phyloP scores from a whole-genome alignment of 2,797 vertebrate genomes.

The Squalus acanthias region DNA sequence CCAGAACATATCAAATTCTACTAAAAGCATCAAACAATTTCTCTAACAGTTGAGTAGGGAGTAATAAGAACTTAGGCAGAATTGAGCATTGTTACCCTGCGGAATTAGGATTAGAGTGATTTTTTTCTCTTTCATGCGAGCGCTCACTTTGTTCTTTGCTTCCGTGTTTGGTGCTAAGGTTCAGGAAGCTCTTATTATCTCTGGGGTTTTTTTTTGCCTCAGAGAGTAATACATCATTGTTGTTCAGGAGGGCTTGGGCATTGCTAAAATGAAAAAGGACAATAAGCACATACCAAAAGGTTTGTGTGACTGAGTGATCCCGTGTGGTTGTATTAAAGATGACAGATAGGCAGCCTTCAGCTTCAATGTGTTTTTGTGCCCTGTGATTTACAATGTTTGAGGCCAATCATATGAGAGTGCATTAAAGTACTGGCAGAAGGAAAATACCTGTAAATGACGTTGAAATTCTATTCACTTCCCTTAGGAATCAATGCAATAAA shows the following conservation, averaged over 20 bases:
- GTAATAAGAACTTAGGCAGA: not conserved
- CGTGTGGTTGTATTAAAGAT: slow-evolving; percentile 42
- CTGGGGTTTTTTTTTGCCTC: not conserved
- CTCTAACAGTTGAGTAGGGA: slow-evolving; percentile 10
- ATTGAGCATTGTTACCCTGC: slow-evolving; percentile 20
- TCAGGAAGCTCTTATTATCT: not conserved
- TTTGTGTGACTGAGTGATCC: slow-evolving; percentile 40
- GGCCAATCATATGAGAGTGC: slow-evolving; percentile 42
- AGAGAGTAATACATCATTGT: slow-evolving; percentile 21
- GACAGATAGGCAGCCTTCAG: slow-evolving; percentile 41
- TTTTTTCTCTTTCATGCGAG: slow-evolving; percentile 22
- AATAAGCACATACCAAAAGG: slow-evolving; percentile 40
- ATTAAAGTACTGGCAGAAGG: slow-evolving; percentile 30
- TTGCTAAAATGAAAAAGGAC: slow-evolving; percentile 39
- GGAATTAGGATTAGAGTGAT: slow-evolving; percentile 31
- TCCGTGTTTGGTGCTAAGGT: not conserved
- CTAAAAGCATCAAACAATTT: slow-evolving; percentile 30
- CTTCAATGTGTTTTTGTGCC: slow-evolving; percentile 39
- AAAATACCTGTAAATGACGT: slow-evolving; percentile 47
- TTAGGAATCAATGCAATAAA: slow-evolving; percentile 50
- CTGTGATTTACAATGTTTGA: slow-evolving; percentile 38
- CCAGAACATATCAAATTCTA: not conserved
- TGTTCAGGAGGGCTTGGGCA: not conserved
- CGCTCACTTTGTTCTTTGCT: slow-evolving; percentile 13
- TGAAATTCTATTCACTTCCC: slow-evolving; percentile 49